Percentiles rank a stretch among this genome's conserved stretches.
phyloP scores from a whole-genome alignment of 2,113 vertebrate genomes.

The Thunnus thynnus region DNA sequence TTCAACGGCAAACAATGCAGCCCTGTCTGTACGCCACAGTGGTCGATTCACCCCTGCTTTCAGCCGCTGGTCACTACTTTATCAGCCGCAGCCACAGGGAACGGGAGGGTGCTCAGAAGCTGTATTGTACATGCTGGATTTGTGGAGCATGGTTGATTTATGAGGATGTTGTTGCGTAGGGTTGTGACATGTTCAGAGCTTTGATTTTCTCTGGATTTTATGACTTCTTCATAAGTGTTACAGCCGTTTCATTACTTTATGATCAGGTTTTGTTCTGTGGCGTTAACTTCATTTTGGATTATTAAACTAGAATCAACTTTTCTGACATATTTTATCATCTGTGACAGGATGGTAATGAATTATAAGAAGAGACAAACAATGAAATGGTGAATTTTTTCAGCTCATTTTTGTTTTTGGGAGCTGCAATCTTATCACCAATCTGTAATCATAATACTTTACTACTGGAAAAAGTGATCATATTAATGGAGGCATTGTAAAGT shows the following conservation, averaged over 20 bases:
- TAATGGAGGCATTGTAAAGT: not conserved
- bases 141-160: constrained; percentile 56
- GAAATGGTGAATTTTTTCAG: not conserved
- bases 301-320: not conserved
- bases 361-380: not conserved
- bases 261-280: not conserved
- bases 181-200: constrained; percentile 46
- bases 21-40: constrained; percentile 73
- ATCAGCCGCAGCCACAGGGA: constrained; percentile 57
- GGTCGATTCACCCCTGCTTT: constrained; percentile 69
- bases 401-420: not conserved
- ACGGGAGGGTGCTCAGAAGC: constrained; percentile 35
- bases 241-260: constrained; percentile 24
- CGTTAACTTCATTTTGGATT: not conserved
- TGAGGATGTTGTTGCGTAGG: constrained; percentile 48
- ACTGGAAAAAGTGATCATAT: not conserved
- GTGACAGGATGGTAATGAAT: not conserved
- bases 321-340: not conserved
- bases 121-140: constrained; percentile 51
- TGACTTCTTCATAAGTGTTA: constrained; percentile 13
- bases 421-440: constrained; percentile 3
- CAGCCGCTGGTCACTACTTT: constrained; percentile 71
- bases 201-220: constrained; percentile 16
- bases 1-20: constrained; percentile 65
- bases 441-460: not conserved